A percentile compares a stretch with the other conserved stretches of the same genome.
Conservation (phyloP, 2,797 vertebrate genomes). For the Numenius phaeopus region DNA sequence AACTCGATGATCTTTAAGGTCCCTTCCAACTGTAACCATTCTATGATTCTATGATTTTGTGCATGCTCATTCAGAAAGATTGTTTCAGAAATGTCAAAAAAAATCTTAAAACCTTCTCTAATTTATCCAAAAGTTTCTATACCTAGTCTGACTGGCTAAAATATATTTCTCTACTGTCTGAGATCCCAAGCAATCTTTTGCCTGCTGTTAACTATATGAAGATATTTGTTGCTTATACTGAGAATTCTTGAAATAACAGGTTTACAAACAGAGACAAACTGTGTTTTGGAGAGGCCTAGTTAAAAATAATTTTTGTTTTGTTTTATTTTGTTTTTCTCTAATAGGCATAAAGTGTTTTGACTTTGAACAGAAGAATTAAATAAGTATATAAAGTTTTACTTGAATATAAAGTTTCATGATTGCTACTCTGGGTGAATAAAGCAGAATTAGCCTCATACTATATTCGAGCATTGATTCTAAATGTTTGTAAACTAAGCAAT, state of each 20-base stretch:
- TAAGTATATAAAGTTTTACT: neutral
- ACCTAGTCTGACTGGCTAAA: neutral
- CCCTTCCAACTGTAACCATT: too few relatives aligned
- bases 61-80: neutral
- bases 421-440: neutral
- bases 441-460: neutral
- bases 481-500: neutral
- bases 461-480: neutral
- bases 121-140: neutral
- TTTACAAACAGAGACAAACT: neutral
- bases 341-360: neutral
- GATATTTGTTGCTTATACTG: neutral
- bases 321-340: neutral
- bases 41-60: neutral
- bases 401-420: neutral
- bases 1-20: too few relatives aligned
- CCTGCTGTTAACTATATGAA: neutral
- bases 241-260: neutral
- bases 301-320: neutral
- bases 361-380: neutral
- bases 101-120: fast-evolving
- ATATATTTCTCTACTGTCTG: neutral
- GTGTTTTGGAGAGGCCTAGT: neutral
- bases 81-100: neutral
- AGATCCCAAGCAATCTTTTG: neutral